A percentile compares a stretch with the other conserved stretches of the same genome.
Conservation (phyloP, 2,888 invertebrate species). For the Plagodis dolabraria region DNA sequence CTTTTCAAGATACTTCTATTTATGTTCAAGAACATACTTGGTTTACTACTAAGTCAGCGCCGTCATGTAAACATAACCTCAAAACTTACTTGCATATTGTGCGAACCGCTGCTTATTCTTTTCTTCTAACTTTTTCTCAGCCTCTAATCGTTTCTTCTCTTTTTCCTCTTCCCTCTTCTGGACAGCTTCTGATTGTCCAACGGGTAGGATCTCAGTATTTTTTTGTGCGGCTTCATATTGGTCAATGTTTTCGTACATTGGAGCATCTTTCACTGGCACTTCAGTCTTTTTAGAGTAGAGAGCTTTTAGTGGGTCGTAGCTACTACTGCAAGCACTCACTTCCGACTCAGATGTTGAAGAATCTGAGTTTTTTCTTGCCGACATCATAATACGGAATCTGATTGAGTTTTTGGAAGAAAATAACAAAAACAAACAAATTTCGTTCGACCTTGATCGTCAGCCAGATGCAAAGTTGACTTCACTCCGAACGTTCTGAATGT, state of each 20-base stretch:
- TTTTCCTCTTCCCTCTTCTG: slow-evolving; percentile 67
- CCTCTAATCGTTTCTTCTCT: slow-evolving; percentile 49
- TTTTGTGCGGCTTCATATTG: slow-evolving; percentile 78
- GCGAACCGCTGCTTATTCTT: slow-evolving; percentile 73
- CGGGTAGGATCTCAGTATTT: slow-evolving; percentile 50
- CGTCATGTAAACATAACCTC: slow-evolving; percentile 65
- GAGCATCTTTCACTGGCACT: slow-evolving; percentile 84
- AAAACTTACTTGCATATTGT: slow-evolving; percentile 66
- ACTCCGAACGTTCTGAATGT: no score
- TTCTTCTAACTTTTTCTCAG: slow-evolving; percentile 57
- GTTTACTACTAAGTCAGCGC: no score
- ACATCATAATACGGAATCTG: slow-evolving; percentile 51
- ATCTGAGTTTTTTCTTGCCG: slow-evolving; percentile 55
- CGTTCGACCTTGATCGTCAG: no score
- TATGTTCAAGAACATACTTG: no score
- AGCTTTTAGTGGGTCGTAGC: slow-evolving; percentile 89
- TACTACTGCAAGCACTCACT: slow-evolving; percentile 68
- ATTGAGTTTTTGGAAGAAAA: slow-evolving; percentile 17
- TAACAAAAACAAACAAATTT: neutral
- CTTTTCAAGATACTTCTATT: no score
- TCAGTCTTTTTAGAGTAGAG: slow-evolving; percentile 85
- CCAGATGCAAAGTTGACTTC: no score
- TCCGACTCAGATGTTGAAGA: slow-evolving; percentile 76
- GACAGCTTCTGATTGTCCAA: slow-evolving; percentile 59
- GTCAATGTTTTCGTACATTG: slow-evolving; percentile 88